A percentile compares a stretch with the other conserved stretches of the same genome.
Evolutionary conservation across 2,113 vertebrate species (phyloP).

Genomic region (Lethenteron camtschaticum): DNA sequence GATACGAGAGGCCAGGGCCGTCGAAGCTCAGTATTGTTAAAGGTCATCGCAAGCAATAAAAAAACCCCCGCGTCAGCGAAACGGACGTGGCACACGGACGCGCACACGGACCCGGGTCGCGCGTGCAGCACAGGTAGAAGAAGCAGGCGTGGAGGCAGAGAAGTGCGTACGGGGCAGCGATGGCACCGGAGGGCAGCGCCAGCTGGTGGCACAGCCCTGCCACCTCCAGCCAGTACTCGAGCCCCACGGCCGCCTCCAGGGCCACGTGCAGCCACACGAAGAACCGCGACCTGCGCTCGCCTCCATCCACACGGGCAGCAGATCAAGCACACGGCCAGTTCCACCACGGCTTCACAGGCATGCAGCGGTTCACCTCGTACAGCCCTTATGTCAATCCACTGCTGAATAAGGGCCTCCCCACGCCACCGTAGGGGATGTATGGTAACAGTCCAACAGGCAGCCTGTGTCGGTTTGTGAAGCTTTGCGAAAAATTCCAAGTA

Average conservation of each 20-base stretch:
- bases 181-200: constrained; percentile 27
- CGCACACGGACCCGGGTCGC: constrained; percentile 40
- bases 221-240: constrained; percentile 60
- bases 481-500: no score
- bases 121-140: constrained; percentile 44
- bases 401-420: no score
- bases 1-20: background rate
- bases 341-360: no score
- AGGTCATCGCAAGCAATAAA: background rate
- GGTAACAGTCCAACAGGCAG: no score
- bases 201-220: constrained; percentile 52
- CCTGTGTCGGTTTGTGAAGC: no score
- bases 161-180: constrained; percentile 53
- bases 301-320: no score
- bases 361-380: no score
- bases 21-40: background rate
- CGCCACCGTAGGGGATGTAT: no score
- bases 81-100: background rate
- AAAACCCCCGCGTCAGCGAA: background rate
- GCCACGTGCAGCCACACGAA: constrained; percentile 49
- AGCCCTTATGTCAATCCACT: no score
- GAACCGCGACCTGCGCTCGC: constrained; percentile 28
- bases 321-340: no score
- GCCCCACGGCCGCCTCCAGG: constrained; percentile 43
- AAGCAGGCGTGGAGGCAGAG: constrained; percentile 31